A percentile compares a stretch with the other conserved stretches of the same genome.
Evolutionary conservation across 2,113 vertebrate species (phyloP).

Genomic region (Amphiprion percula): DNA sequence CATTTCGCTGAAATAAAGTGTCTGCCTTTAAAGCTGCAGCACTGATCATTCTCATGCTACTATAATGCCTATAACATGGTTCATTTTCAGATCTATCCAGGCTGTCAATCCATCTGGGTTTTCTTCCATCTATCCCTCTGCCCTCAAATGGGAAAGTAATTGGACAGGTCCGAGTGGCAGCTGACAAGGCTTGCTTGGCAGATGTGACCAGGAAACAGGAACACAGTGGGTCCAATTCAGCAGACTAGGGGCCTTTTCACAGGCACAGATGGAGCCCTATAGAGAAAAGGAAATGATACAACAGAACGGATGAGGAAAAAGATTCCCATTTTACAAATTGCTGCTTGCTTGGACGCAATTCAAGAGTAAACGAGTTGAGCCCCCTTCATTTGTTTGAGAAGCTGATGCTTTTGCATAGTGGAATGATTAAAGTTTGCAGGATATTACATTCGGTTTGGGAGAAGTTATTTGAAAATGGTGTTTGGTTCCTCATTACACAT

Average conservation of each 20-base stretch:
- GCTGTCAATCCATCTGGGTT: slow-evolving; percentile 59
- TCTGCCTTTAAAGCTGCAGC: background rate
- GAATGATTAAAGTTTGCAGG: background rate
- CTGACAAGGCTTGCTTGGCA: slow-evolving; percentile 76
- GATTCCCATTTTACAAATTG: slow-evolving; percentile 64
- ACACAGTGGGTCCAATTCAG: slow-evolving; percentile 70
- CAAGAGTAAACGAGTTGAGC: slow-evolving; percentile 42
- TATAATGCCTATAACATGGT: slow-evolving; percentile 33
- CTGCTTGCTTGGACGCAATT: slow-evolving; percentile 61
- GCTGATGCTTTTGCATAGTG: slow-evolving; percentile 19
- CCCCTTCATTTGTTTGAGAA: slow-evolving; percentile 33
- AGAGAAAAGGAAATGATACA: slow-evolving; percentile 69
- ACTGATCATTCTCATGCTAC: slow-evolving; percentile 10
- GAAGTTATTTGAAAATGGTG: background rate
- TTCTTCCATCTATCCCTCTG: slow-evolving; percentile 44
- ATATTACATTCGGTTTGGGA: background rate
- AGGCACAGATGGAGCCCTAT: slow-evolving; percentile 72
- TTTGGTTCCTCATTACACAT: background rate
- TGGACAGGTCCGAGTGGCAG: slow-evolving; percentile 76
- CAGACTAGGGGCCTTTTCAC: slow-evolving; percentile 66
- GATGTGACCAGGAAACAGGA: slow-evolving; percentile 75
- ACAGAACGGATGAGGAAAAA: slow-evolving; percentile 52
- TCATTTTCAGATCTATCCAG: slow-evolving; percentile 46
- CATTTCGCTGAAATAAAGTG: background rate
- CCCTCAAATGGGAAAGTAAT: slow-evolving; percentile 64